Percentiles rank a stretch among this genome's conserved stretches.
These are phyloP conservation scores for Euphydryas editha DNA, from an alignment of 2,888 invertebrate genomes.

Conservation along the genomic window DNA sequence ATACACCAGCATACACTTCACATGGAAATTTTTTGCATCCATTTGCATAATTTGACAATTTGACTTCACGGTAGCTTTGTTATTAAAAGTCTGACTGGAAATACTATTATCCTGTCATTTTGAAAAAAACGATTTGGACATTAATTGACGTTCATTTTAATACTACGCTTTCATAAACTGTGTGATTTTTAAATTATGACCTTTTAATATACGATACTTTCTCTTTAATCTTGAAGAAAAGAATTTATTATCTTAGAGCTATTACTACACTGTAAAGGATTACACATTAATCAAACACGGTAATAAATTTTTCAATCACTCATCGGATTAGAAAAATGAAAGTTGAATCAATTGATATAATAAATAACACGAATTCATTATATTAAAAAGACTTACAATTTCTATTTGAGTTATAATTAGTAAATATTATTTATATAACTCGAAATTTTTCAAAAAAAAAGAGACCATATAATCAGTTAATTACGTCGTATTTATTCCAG, in stretches of 20 bases:
- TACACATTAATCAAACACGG: neutral
- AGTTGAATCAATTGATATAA: constrained; percentile 6
- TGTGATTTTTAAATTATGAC: neutral
- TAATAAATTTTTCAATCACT: constrained; percentile 14
- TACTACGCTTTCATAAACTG: neutral
- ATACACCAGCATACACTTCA: constrained; percentile 37
- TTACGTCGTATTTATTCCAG: too few relatives aligned
- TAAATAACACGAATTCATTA: constrained; percentile 1
- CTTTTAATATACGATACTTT: constrained; percentile 10
- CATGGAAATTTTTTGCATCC: constrained; percentile 37
- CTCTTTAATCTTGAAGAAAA: constrained; percentile 3
- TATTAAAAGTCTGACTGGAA: constrained; percentile 31
- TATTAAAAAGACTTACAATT: neutral
- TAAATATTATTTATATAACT: neutral
- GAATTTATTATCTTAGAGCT: neutral
- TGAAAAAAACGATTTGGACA: constrained; percentile 16
- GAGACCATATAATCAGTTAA: too few relatives aligned
- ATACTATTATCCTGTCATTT: constrained; percentile 37
- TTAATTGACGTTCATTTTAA: constrained; percentile 23
- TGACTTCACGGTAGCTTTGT: constrained; percentile 34
- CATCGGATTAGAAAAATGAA: constrained; percentile 13
- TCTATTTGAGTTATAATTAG: neutral
- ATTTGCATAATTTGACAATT: constrained; percentile 38
- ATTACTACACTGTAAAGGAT: neutral
- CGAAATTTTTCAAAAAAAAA: neutral